A percentile compares a stretch with the other conserved stretches of the same genome.
These are phyloP conservation scores for Drosophila neocordata DNA, from an alignment of 1,140 invertebrate species.

Conservation along the genomic window DNA sequence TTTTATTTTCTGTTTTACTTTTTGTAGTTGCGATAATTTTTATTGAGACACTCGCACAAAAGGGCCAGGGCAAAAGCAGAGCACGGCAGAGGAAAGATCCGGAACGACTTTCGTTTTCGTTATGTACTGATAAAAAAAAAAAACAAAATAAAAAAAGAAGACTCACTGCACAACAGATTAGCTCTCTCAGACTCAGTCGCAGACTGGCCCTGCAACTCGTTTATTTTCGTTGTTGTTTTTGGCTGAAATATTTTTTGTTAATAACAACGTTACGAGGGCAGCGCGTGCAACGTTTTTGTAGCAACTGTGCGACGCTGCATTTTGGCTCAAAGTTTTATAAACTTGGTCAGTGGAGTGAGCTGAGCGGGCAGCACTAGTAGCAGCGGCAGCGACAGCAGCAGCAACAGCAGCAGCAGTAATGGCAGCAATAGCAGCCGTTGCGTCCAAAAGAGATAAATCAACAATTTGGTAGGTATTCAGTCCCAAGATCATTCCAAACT, in stretches of 20 bases:
- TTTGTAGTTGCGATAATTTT: constrained; percentile 54
- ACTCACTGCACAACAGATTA: constrained; percentile 68
- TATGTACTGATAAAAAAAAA: constrained; percentile 60
- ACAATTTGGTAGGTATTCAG: constrained; percentile 58
- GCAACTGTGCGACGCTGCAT: constrained; percentile 77
- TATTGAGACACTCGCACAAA: constrained; percentile 52
- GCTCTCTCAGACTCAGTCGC: constrained; percentile 22
- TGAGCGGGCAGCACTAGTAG: constrained; percentile 13
- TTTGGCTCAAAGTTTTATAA: constrained; percentile 81
- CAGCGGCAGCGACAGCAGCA: constrained; percentile 29
- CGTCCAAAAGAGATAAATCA: constrained; percentile 72
- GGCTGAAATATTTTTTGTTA: constrained; percentile 34
- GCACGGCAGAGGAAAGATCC: constrained; percentile 44
- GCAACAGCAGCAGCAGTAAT: constrained; percentile 6
- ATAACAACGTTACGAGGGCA: constrained; percentile 39
- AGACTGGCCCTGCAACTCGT: constrained; percentile 68
- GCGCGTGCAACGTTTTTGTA: constrained; percentile 74
- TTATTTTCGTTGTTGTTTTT: constrained; percentile 39
- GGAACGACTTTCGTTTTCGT: constrained; percentile 77
- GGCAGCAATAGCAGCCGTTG: constrained; percentile 27
- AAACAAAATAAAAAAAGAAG: constrained; percentile 2
- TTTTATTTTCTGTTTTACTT: constrained; percentile 36
- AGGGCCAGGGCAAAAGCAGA: constrained; percentile 2
- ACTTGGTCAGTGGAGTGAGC: constrained; percentile 73
- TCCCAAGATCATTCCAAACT: constrained; percentile 67